Conservation (phyloP, 2,888 invertebrate genomes). For the Zaprionus bogoriensis region DNA sequence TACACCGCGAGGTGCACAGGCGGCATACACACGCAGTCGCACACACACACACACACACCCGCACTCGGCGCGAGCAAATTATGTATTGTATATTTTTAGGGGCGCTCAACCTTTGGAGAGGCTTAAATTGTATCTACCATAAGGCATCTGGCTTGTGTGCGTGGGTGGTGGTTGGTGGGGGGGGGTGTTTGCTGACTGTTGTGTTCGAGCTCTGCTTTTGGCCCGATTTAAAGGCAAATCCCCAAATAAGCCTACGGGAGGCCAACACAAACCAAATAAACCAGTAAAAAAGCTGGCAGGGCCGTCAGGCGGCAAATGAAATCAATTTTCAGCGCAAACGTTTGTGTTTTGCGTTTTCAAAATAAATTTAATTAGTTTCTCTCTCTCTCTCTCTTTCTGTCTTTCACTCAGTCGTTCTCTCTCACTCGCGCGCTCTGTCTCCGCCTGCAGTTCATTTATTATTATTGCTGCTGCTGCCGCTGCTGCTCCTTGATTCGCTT, state of each 20-base stretch:
- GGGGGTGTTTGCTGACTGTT: background rate
- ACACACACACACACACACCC: constrained; percentile 8
- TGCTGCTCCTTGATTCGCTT: constrained; percentile 31
- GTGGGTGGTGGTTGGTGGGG: constrained; percentile 18
- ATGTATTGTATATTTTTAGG: constrained; percentile 70
- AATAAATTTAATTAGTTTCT: constrained; percentile 66
- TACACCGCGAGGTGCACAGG: constrained; percentile 4
- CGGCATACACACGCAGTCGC: constrained; percentile 15
- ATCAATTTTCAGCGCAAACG: constrained; percentile 42
- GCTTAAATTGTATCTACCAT: constrained; percentile 68
- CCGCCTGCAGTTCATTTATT: constrained; percentile 41
- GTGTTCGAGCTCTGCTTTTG: constrained; percentile 11
- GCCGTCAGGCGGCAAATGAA: constrained; percentile 46
- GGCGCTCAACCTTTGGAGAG: constrained; percentile 63
- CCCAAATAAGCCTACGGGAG: constrained; percentile 69
- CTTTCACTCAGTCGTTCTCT: background rate
- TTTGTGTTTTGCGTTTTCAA: constrained; percentile 40
- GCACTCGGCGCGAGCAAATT: constrained; percentile 34
- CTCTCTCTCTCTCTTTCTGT: background rate
- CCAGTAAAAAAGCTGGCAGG: constrained; percentile 17
- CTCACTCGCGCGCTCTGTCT: background rate
- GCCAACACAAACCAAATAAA: constrained; percentile 52
- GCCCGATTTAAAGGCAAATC: constrained; percentile 71
- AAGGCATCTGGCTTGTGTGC: constrained; percentile 29
- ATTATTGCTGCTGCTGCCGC: constrained; percentile 12